Conservation (phyloP, 2,797 vertebrate species). For the Bothrops alternatus region DNA sequence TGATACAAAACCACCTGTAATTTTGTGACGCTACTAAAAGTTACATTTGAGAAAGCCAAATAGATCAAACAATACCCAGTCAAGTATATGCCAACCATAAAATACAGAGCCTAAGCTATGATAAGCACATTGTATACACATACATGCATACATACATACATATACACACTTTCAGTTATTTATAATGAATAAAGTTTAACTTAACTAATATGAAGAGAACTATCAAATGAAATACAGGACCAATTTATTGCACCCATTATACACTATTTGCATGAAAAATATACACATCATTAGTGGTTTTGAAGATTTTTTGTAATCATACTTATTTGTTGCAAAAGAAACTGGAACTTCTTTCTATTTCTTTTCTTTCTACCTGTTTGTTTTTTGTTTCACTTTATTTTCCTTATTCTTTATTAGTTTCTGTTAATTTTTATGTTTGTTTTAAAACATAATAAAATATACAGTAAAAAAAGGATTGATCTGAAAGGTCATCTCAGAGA, state of each 20-base stretch:
- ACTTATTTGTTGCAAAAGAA: not conserved
- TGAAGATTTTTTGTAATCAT: not conserved
- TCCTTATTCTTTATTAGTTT: not conserved
- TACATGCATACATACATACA: not conserved
- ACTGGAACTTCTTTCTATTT: not conserved
- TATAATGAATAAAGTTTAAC: not conserved
- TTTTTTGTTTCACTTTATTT: not conserved
- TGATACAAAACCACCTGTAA: not conserved
- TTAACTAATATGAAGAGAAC: not conserved
- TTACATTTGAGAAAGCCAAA: not conserved
- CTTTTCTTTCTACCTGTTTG: not conserved
- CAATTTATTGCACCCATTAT: not conserved
- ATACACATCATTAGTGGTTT: not conserved
- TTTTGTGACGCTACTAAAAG: not conserved
- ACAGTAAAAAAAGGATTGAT: not conserved
- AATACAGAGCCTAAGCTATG: not conserved
- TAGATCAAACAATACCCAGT: not conserved
- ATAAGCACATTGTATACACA: not conserved
- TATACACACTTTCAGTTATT: not conserved
- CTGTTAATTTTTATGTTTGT: not conserved
- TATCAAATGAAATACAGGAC: not conserved
- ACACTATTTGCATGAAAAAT: not conserved
- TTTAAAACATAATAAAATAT: not conserved
- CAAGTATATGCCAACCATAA: not conserved
- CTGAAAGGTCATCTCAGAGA: not conserved